Evolutionary conservation across 2,113 vertebrate species (phyloP).

Genomic region (Collichthys lucidus): DNA sequence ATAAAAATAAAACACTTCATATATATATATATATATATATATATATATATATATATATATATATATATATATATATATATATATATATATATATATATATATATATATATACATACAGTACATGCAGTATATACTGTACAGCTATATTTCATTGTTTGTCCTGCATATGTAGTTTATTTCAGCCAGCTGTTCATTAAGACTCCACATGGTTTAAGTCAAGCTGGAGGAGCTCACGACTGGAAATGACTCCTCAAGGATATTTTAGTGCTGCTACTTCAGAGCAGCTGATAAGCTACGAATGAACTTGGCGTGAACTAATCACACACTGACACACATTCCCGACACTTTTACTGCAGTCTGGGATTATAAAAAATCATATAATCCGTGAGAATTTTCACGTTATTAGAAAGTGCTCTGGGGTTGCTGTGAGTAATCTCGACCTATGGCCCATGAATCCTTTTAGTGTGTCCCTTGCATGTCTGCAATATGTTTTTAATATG

Average conservation of each 20-base stretch:
- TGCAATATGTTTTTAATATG: conserved; percentile 59
- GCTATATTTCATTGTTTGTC: not conserved
- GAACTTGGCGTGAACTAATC: conserved; percentile 50
- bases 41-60: not conserved
- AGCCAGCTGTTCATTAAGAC: not conserved
- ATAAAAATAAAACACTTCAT: not conserved
- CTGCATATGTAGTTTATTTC: not conserved
- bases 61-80: not conserved
- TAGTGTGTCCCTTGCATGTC: conserved; percentile 24
- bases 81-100: not conserved
- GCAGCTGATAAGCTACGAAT: conserved; percentile 33
- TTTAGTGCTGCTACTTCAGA: conserved; percentile 48
- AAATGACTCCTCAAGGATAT: conserved; percentile 16
- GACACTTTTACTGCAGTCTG: conserved; percentile 34
- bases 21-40: not conserved
- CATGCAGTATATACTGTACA: too few relatives aligned
- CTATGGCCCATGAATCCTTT: conserved; percentile 34
- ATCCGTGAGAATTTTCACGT: conserved; percentile 54
- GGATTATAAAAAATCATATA: conserved; percentile 61
- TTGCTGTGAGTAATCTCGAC: conserved; percentile 53
- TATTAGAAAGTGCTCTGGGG: conserved; percentile 52
- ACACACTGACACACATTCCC: conserved; percentile 55
- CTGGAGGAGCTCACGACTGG: not conserved
- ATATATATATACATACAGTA: too few relatives aligned
- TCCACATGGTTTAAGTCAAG: not conserved